Percentiles rank a stretch among this genome's conserved stretches.
phyloP scores from a whole-genome alignment of 1,140 invertebrate species.

The Zaprionus gabonicus region DNA sequence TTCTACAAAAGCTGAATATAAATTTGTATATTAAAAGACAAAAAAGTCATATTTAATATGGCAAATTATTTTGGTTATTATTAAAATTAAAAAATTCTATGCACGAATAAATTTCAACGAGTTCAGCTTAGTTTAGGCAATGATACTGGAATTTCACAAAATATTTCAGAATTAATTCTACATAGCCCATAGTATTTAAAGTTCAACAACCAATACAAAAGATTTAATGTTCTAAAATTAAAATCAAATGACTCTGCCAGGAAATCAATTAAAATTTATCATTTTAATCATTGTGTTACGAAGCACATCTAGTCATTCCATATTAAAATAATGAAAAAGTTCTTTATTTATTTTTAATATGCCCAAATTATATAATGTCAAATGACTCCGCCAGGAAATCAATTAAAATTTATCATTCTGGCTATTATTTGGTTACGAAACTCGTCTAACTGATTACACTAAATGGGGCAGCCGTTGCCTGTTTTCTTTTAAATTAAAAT shows the following conservation, averaged over 20 bases:
- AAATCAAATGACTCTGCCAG: too few species aligned
- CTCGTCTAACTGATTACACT: neutral
- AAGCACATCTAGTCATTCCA: too few species aligned
- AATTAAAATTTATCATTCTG: neutral
- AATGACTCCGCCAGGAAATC: neutral
- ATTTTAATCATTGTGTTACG: too few species aligned
- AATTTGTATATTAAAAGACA: neutral
- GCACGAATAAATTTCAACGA: neutral
- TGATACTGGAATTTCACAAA: neutral
- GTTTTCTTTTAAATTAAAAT: neutral
- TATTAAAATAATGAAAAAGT: neutral
- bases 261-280: too few species aligned
- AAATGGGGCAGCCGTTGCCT: neutral
- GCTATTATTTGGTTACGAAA: neutral
- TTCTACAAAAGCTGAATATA: neutral
- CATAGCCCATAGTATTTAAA: too few species aligned
- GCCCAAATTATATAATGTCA: neutral
- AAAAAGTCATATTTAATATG: neutral
- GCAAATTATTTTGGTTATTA: neutral
- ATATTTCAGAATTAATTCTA: neutral
- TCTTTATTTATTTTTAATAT: neutral
- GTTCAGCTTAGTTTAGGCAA: neutral
- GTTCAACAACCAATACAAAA: too few species aligned
- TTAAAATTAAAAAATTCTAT: neutral
- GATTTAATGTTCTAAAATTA: too few species aligned